Conservation (phyloP, 2,113 vertebrate species). For the Callaeas wilsoni region DNA sequence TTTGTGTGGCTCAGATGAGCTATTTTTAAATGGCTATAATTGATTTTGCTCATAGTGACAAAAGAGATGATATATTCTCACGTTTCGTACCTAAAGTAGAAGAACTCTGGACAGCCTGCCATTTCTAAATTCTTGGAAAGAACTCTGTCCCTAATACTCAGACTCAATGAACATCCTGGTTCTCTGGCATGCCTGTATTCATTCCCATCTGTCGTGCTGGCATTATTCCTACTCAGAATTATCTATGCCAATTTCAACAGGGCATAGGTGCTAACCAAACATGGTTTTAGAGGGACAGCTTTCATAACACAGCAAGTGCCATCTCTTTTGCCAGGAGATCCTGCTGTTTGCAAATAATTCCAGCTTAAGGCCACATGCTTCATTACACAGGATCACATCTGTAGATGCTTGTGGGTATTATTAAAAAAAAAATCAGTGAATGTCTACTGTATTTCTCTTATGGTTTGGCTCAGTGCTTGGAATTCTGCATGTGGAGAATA, state of each 20-base stretch:
- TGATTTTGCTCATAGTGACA: neutral
- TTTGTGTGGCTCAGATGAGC: neutral
- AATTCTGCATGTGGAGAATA: constrained; percentile 49
- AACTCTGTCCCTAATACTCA: constrained; percentile 57
- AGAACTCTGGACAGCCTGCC: neutral
- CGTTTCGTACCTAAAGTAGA: neutral
- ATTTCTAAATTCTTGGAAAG: constrained; percentile 59
- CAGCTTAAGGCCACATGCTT: constrained; percentile 69
- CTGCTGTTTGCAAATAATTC: constrained; percentile 76
- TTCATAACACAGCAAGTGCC: constrained; percentile 69
- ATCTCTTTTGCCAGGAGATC: constrained; percentile 67
- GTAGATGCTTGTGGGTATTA: constrained; percentile 70
- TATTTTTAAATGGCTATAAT: neutral
- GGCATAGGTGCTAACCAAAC: constrained; percentile 76
- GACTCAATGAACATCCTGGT: constrained; percentile 41
- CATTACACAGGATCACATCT: constrained; percentile 68
- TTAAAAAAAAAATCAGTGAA: constrained; percentile 66
- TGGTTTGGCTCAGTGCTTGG: constrained; percentile 35
- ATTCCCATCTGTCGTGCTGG: constrained; percentile 74
- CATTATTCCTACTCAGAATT: constrained; percentile 58
- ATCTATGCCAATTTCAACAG: constrained; percentile 68
- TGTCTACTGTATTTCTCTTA: constrained; percentile 57
- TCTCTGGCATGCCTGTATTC: constrained; percentile 63
- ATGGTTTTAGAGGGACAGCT: constrained; percentile 51
- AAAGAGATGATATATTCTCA: neutral